Evolutionary conservation across 1,140 invertebrate genomes (phyloP), one percentile per base, ranked within the genome.

Genomic region (Augochlora pura): DNA sequence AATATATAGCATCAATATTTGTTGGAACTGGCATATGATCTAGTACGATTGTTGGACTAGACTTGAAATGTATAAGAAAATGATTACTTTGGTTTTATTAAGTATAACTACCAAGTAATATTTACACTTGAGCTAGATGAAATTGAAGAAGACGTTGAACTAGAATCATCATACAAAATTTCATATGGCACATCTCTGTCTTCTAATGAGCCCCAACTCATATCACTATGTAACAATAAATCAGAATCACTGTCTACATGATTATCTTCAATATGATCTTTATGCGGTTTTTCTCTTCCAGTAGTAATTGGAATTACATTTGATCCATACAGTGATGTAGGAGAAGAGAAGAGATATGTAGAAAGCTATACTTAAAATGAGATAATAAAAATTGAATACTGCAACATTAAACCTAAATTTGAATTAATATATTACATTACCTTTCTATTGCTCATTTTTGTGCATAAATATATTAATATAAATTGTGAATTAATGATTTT

Each of bases 1-100:
- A 72, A 27, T 69, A 63, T 72, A 60, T 71, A 27, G 73, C 60
- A 1, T 86, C 74, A 16, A 79, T 38, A 38, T 77, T 76, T 52
- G 42, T 25, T 8, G 39, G 52, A 42, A 60, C 2, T 21, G 68
- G 49, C 46, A 27, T 66, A 49, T 39, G 21, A 60, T 74, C 7
- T 21, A 78, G 27, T 46, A 68, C 42, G 25, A 46, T 64, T 14
- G 63, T 64, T 64, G 57, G 12, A 46, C 18, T 9, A 63, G 46
- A 27, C 60, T 84, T 46, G 12, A 18, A 1, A 54, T 39, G 4
- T 46, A 42, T 3, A 32, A 63, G 54, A 27, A 23, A 59, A 18
- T 71, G 59, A 27, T 46, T 18, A 78, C 32, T 54, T 67, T 2
- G 57, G 39, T 66, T 71, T n/a, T n/a, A 21, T 9, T 52, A 62